phyloP scores from a whole-genome alignment of 2,888 invertebrate species.

The Neoitamus cyanurus region DNA sequence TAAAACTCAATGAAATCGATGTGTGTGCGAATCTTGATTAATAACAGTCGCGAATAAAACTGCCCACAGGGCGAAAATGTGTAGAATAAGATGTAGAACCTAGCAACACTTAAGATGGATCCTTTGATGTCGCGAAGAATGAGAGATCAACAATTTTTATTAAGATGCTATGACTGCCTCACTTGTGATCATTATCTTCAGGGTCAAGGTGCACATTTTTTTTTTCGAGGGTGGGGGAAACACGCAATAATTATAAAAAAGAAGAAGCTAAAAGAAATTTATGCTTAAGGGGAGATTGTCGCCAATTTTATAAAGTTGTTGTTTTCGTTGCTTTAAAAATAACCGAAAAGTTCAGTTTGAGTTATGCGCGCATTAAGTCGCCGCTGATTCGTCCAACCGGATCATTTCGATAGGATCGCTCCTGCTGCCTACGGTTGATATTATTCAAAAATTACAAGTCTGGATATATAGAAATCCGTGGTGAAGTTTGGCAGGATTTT shows the following conservation, averaged over 20 bases:
- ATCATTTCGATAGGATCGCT: constrained; percentile 2
- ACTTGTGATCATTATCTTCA: neutral
- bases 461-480: neutral
- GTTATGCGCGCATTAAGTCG: constrained; percentile 25
- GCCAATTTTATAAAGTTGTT: constrained; percentile 26
- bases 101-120: neutral
- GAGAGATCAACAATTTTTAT: neutral
- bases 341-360: constrained; percentile 16
- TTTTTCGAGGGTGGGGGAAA: neutral
- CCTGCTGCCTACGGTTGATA: constrained; percentile 12
- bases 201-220: constrained; percentile 7
- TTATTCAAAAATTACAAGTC: neutral
- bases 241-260: constrained; percentile 15
- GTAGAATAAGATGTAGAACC: neutral
- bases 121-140: neutral
- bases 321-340: constrained; percentile 30
- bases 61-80: neutral
- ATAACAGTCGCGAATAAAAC: neutral
- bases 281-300: neutral
- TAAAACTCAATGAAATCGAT: neutral
- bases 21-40: neutral
- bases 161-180: neutral
- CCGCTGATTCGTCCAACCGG: neutral
- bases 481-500: neutral
- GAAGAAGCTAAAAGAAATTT: neutral